phyloP scores from a whole-genome alignment of 1,140 invertebrate species.

The Eurosta solidaginis region DNA sequence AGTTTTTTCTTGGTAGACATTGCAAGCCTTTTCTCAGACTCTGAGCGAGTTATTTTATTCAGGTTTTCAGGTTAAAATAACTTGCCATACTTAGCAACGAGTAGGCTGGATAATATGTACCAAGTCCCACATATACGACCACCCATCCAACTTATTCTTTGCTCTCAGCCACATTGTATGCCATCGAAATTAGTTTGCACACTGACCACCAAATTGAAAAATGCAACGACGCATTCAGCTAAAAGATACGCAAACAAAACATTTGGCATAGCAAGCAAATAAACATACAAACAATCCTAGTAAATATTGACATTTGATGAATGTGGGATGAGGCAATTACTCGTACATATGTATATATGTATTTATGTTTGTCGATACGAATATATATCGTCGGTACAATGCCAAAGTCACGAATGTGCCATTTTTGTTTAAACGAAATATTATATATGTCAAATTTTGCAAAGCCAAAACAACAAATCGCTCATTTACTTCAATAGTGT shows the following conservation, averaged over 20 bases:
- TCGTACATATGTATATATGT: no score
- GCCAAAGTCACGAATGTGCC: no score
- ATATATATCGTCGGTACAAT: no score
- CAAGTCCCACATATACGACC: neutral
- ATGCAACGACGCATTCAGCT: neutral
- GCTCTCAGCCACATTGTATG: constrained; percentile 6
- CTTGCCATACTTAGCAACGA: no score
- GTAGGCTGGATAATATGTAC: neutral
- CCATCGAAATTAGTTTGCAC: constrained; percentile 32
- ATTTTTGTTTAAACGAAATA: neutral
- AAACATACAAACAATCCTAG: constrained; percentile 11
- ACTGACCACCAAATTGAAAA: constrained; percentile 18
- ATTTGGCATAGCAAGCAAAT: constrained; percentile 34
- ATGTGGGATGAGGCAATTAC: neutral
- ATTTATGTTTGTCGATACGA: no score
- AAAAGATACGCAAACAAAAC: constrained; percentile 33
- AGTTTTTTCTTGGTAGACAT: no score
- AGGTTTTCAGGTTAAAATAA: no score
- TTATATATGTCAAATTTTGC: no score
- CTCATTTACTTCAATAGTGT: no score
- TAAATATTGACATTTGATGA: constrained; percentile 31
- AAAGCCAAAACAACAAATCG: no score
- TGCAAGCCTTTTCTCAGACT: no score
- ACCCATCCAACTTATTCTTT: neutral
- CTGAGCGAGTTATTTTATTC: no score